A percentile compares a stretch with the other conserved stretches of the same genome.
phyloP scores from a whole-genome alignment of 2,113 vertebrate genomes.

The Apodemus sylvaticus region DNA sequence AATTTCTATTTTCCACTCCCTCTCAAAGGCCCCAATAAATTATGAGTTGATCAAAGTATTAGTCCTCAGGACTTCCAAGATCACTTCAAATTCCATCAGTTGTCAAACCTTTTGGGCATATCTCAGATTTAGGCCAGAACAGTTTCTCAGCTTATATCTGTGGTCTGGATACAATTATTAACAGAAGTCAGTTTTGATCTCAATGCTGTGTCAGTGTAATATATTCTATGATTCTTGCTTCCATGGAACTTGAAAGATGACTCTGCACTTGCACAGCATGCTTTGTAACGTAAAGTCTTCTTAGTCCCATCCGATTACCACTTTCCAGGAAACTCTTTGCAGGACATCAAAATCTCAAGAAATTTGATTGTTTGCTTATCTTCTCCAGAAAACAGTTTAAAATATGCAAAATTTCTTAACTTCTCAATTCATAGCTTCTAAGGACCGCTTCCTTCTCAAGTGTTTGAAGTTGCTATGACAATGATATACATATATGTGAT shows the following conservation, averaged over 20 bases:
- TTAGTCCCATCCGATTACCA: neutral
- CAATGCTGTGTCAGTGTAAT: neutral
- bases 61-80: neutral
- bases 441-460: neutral
- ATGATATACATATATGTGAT: neutral
- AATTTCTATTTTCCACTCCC: neutral
- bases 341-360: neutral
- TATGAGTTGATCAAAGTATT: neutral
- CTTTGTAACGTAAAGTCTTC: neutral
- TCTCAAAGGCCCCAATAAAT: neutral
- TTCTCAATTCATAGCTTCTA: neutral
- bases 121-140: neutral
- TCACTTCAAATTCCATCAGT: neutral
- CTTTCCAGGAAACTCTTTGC: neutral
- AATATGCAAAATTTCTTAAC: neutral
- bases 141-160: neutral
- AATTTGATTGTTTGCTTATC: neutral
- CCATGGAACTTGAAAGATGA: neutral
- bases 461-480: neutral
- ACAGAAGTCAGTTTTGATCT: neutral
- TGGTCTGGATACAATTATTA: neutral
- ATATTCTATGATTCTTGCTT: neutral
- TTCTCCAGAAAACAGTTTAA: neutral
- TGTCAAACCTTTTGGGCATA: neutral
- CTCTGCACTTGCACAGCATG: neutral